Evolutionary conservation across 2,888 invertebrate genomes (phyloP), one percentile per base, ranked within the genome.

Genomic region (Hydrotaea diabolus): DNA sequence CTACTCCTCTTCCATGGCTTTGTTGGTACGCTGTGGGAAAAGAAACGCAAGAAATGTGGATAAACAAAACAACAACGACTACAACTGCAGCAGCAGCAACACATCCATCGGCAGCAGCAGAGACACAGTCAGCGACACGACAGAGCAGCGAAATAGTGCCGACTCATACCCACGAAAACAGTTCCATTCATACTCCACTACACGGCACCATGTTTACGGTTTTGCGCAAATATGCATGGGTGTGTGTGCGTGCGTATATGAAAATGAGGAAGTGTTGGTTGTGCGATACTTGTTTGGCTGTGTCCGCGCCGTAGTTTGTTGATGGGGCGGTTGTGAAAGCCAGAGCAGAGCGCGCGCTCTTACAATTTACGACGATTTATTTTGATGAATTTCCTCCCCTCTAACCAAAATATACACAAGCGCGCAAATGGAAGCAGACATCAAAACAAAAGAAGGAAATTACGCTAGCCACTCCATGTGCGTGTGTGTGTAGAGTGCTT

Each of bases 321-420:
- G 2, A 46, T 55, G 26, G 62, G 53, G 31, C 49, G 49, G 31
- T 13, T 31, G 31, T 31, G 8, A 39, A 39, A 17, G 17, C 55
- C 36, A 53, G 23, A 23, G 66, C 36, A 53, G 23, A 23, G 46
- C 13, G 46, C n/a, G 19, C 31, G 46, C 59, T 77, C 59, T 69
- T 77, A 76, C 64, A 83, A 83, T 79, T 79, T 83, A 83, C 69
- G 83, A 83, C 69, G 83, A 83, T 83, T 80, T 83, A 77, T 83
- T 83, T 83, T 83, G 78, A 82, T 80, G 78, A 17, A 62, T 71
- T 78, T 73, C 73, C 66, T 39, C 72, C 72, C 13, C 59, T 59
- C 23, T 4, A 26, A 5, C 55, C 4, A 11, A 11, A 13, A 19
- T 73, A 53, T 26, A 31, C 17, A 53, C 43, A 75, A 79, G 72